Conservation (phyloP, 2,888 invertebrate genomes). For the Troides oblongomaculatus region DNA sequence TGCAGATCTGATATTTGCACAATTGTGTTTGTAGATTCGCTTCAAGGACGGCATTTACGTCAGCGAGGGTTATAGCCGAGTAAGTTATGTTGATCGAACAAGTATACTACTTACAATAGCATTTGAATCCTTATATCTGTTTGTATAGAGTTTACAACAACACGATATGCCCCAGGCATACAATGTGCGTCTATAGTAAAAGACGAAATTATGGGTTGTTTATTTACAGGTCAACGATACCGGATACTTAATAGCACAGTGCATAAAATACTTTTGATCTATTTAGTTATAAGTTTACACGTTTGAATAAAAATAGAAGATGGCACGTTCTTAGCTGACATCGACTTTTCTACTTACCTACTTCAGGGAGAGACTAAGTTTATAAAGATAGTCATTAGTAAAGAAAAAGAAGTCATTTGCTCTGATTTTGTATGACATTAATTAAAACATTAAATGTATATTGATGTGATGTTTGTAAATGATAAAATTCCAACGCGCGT, state of each 20-base stretch:
- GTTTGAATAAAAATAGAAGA: too few species aligned
- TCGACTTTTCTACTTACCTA: too few species aligned
- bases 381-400: too few species aligned
- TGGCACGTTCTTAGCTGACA: too few species aligned
- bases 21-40: conserved; percentile 69
- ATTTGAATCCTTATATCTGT: conserved; percentile 46
- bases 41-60: conserved; percentile 73
- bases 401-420: not conserved
- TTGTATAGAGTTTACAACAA: conserved; percentile 39
- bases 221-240: conserved; percentile 48
- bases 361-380: too few species aligned
- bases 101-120: conserved; percentile 32
- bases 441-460: conserved; percentile 2
- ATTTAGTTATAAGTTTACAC: too few species aligned
- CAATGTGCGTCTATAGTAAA: conserved; percentile 24
- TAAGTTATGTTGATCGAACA: conserved; percentile 36
- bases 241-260: conserved; percentile 39
- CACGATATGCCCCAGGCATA: not conserved
- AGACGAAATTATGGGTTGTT: conserved; percentile 18
- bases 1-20: conserved; percentile 64
- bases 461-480: conserved; percentile 4
- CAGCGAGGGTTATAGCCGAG: conserved; percentile 55
- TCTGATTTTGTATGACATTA: conserved; percentile 15
- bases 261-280: not conserved
- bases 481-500: conserved; percentile 7